Conservation (phyloP, 2,113 vertebrate species). For the Fukomys damarensis region DNA sequence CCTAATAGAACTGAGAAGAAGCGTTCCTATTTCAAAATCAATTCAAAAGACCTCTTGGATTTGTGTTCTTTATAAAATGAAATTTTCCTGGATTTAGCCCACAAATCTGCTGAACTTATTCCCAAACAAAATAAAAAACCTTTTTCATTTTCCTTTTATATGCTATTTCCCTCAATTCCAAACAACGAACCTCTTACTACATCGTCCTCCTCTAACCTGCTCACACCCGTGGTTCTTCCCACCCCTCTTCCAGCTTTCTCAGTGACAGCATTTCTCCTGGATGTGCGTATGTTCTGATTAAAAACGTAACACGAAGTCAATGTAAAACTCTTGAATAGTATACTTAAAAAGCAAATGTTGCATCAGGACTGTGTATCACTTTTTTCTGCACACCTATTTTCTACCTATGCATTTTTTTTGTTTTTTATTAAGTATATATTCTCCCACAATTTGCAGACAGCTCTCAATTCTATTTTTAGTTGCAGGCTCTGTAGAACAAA, state of each 20-base stretch:
- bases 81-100: background rate
- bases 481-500: background rate
- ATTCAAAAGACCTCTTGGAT: background rate
- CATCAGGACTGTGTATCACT: background rate
- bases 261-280: background rate
- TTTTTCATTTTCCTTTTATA: background rate
- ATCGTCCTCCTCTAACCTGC: background rate
- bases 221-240: background rate
- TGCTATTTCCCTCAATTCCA: background rate
- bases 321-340: background rate
- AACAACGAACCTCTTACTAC: background rate
- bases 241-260: background rate
- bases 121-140: background rate
- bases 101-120: background rate
- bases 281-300: background rate
- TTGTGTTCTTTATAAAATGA: background rate
- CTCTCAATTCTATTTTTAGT: constrained; percentile 13
- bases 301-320: background rate
- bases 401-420: too few relatives aligned
- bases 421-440: background rate
- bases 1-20: background rate
- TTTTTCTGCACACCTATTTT: background rate
- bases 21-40: background rate
- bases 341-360: background rate
- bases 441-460: background rate